Evolutionary conservation across 1,140 invertebrate genomes (phyloP).

Genomic region (Diabrotica virgifera): DNA sequence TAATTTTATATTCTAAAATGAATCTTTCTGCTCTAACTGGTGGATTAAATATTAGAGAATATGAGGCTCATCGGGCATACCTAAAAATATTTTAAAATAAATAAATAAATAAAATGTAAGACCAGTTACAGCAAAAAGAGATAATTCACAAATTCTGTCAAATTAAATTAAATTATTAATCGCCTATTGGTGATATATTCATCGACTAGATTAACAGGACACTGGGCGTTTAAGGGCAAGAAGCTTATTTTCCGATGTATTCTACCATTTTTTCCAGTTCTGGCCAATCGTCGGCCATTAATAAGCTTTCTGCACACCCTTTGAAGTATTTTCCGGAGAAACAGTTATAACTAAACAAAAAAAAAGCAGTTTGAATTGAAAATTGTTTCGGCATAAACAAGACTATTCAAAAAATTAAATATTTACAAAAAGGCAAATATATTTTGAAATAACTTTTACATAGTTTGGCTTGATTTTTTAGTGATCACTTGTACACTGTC

Average conservation of each 20-base stretch:
- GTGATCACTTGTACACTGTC: background rate
- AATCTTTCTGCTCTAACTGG: too few species aligned
- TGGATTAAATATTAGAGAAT: too few species aligned
- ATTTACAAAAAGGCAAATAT: background rate
- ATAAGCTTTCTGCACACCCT: slow-evolving; percentile 82
- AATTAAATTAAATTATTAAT: slow-evolving; percentile 35
- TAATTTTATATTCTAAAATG: too few species aligned
- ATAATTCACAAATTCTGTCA: slow-evolving; percentile 35
- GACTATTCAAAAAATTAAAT: background rate
- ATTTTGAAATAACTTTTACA: too few species aligned
- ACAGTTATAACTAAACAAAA: slow-evolving; percentile 71
- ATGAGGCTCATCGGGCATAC: background rate
- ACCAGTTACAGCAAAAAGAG: slow-evolving; percentile 17
- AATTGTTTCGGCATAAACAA: background rate
- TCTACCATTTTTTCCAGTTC: slow-evolving; percentile 64
- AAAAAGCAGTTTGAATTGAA: background rate
- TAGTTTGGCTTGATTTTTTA: background rate
- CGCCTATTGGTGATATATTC: slow-evolving; percentile 36
- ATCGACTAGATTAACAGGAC: slow-evolving; percentile 47
- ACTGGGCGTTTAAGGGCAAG: slow-evolving; percentile 20
- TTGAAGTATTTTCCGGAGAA: slow-evolving; percentile 88
- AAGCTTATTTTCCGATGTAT: slow-evolving; percentile 47
- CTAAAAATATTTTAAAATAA: background rate
- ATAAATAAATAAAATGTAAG: background rate
- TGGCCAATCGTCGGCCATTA: slow-evolving; percentile 75